Base-by-base conservation (phyloP, 1,140 invertebrate genomes). In the Camponotus vicinus region DNA sequence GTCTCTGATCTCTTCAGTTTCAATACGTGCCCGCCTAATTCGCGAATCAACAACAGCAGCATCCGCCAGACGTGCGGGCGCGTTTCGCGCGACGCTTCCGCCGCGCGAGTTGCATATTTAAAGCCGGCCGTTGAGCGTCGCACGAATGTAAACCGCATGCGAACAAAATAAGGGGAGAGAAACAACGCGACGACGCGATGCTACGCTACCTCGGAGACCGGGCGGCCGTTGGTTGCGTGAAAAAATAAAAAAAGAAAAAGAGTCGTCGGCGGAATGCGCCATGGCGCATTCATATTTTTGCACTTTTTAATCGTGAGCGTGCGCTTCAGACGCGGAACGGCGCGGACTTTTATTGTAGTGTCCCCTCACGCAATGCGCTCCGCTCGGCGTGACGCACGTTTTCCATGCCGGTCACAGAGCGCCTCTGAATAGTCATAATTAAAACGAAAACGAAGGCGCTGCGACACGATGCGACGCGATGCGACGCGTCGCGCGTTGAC, bases 251-350 rank as follows among this genome's bases (percentile, higher is more conserved):
- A 27, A 13, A 69, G 61, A 82, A 73, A 82, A 73, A 61, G 34
- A 27, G 32, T 61, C 27, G 67, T 40, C 69, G 27, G 37, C 37
- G 79, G 37, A 61, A 83, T 73, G 42, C 11, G 78, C 66, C 78
- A 88, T 78, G 88, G 82, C 83, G 87, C 85, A 91, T 90, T 90
- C 90, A 90, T 86, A 88, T 87, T 86, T 52, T 87, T 87, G 91
- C 88, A 85, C 87, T 89, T 88, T 90, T 89, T 91, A 91, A 91
- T 89, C 86, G 91, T 82, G 77, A 79, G 76, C 49, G 77, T 83
- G 83, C 69, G 88, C 64, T 90, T 89, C 88, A 88, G 91, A 88
- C 91, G 86, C 85, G 63, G 86, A 91, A 69, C 87, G 86, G 55
- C 52, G 67, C 64, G 82, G 59, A 66, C 86, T 88, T 90, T 89